Evolutionary conservation across 2,888 invertebrate species (phyloP).

Genomic region (Cheilosia soror): DNA sequence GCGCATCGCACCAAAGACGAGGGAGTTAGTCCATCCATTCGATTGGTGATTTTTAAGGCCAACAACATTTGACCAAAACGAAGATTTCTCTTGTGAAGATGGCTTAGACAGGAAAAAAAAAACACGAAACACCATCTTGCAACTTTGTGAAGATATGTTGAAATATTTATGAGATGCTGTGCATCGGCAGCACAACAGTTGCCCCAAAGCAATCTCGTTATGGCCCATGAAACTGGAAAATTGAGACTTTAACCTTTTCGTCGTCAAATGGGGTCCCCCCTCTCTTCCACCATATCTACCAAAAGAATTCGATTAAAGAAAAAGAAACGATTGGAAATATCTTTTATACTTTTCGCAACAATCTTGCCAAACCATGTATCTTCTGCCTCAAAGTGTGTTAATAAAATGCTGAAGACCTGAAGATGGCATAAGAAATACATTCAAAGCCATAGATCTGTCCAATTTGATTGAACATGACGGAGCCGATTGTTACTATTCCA

Average conservation of each 20-base stretch:
- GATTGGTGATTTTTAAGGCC: slow-evolving; percentile 59
- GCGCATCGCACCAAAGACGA: slow-evolving; percentile 1
- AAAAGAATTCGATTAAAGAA: slow-evolving; percentile 55
- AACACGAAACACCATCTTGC: slow-evolving; percentile 7
- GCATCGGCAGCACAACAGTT: background rate
- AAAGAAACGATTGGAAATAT: background rate
- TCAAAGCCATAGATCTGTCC: background rate
- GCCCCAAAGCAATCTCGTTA: slow-evolving; percentile 55
- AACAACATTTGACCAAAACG: slow-evolving; percentile 61
- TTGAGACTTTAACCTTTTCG: slow-evolving; percentile 71
- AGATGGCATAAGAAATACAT: slow-evolving; percentile 9
- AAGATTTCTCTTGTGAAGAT: slow-evolving; percentile 53
- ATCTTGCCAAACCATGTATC: slow-evolving; percentile 35
- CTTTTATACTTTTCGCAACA: slow-evolving; percentile 45
- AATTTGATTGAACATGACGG: slow-evolving; percentile 48
- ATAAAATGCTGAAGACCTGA: slow-evolving; percentile 11
- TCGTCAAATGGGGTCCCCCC: slow-evolving; percentile 27
- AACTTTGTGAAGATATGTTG: slow-evolving; percentile 55
- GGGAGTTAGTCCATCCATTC: slow-evolving; percentile 39
- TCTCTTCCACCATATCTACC: background rate
- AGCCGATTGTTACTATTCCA: slow-evolving; percentile 8
- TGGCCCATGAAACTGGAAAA: slow-evolving; percentile 71
- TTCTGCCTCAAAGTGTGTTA: slow-evolving; percentile 46
- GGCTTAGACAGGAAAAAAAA: slow-evolving; percentile 6
- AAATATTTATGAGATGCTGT: slow-evolving; percentile 54